Conservation (phyloP, 2,888 invertebrate genomes). For the Liposcelis brunnea region DNA sequence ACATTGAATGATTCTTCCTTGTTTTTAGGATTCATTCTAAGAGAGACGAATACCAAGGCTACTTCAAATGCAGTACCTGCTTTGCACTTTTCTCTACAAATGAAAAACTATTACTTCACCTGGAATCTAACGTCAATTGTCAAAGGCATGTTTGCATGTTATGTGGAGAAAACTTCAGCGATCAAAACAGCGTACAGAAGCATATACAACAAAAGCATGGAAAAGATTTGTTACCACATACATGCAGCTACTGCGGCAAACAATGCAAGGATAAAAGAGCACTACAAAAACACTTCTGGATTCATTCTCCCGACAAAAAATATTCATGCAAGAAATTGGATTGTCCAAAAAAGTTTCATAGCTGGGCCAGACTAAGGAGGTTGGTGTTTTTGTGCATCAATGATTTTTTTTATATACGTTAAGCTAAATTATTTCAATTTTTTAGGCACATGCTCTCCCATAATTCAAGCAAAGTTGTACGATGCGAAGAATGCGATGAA, state of each 20-base stretch:
- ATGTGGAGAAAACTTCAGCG: conserved; percentile 52
- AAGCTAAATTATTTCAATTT: conserved; percentile 1
- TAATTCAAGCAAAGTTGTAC: conserved; percentile 21
- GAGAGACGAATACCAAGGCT: conserved; percentile 14
- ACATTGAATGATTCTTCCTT: too few relatives aligned
- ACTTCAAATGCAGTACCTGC: conserved; percentile 13
- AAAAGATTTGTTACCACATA: conserved; percentile 57
- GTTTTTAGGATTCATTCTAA: conserved; percentile 25
- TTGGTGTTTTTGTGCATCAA: too few relatives aligned
- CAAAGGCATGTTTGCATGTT: conserved; percentile 54
- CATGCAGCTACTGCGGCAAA: conserved; percentile 47
- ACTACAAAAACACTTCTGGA: conserved; percentile 49
- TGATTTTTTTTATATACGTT: too few relatives aligned
- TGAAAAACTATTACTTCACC: conserved; percentile 14
- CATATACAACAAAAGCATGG: conserved; percentile 36
- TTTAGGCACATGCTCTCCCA: conserved; percentile 48
- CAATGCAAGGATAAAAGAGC: conserved; percentile 49
- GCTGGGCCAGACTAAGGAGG: conserved; percentile 38
- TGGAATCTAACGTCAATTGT: conserved; percentile 27
- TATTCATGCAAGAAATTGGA: conserved; percentile 48
- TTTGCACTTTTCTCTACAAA: conserved; percentile 13
- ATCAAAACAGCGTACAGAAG: conserved; percentile 10
- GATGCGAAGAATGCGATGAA: conserved; percentile 50
- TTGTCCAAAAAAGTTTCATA: conserved; percentile 42
- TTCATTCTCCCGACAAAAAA: conserved; percentile 44